phyloP scores from a whole-genome alignment of 2,888 invertebrate genomes.

The Schizotus pectinicornis region DNA sequence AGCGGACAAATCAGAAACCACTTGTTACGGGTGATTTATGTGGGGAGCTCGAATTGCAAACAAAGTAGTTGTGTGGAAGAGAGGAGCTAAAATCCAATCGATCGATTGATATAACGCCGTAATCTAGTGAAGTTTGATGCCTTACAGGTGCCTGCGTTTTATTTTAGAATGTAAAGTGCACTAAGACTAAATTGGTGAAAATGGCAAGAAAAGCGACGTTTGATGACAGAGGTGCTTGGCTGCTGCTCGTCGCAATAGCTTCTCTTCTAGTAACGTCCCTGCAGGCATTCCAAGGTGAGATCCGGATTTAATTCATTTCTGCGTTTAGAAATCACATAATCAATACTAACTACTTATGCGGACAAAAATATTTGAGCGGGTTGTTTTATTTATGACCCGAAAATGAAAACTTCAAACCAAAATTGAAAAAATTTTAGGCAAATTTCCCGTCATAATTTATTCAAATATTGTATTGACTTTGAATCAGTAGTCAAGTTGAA shows the following conservation, averaged over 20 bases:
- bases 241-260: conserved; percentile 20
- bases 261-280: conserved; percentile 33
- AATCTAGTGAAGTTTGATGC: conserved; percentile 7
- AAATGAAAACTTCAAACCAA: too few relatives aligned
- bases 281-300: conserved; percentile 43
- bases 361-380: too few relatives aligned
- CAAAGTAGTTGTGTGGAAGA: conserved; percentile 32
- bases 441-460: too few relatives aligned
- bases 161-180: conserved; percentile 18
- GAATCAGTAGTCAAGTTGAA: neutral
- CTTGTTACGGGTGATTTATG: conserved; percentile 46
- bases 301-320: neutral
- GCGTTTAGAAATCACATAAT: neutral
- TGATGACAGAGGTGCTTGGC: neutral
- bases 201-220: conserved; percentile 18
- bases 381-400: too few relatives aligned
- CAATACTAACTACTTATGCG: too few relatives aligned
- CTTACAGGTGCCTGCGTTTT: conserved; percentile 13
- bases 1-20: conserved; percentile 42
- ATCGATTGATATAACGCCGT: conserved; percentile 15
- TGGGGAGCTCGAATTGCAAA: conserved; percentile 34
- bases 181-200: neutral
- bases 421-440: neutral
- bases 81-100: conserved; percentile 10
- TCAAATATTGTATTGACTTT: neutral